These are phyloP conservation scores for Nothobranchius furzeri DNA, from an alignment of 2,113 vertebrate species.

Conservation along the genomic window DNA sequence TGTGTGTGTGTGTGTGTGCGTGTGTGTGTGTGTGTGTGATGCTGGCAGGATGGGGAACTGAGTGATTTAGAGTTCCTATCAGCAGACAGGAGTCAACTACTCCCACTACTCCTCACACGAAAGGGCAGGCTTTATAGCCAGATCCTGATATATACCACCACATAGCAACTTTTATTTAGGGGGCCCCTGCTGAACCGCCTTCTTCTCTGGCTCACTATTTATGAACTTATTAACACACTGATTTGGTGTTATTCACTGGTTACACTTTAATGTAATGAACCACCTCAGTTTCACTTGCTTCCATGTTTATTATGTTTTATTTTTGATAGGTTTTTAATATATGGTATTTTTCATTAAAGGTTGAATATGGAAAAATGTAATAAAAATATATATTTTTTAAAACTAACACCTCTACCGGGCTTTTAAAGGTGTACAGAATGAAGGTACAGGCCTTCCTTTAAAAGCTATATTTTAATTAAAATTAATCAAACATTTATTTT, in stretches of 20 bases:
- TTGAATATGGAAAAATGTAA: neutral
- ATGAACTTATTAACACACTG: constrained; percentile 77
- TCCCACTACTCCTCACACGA: constrained; percentile 74
- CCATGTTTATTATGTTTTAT: constrained; percentile 31
- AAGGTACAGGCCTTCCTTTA: too few relatives aligned
- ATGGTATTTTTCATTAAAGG: constrained; percentile 1
- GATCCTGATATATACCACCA: constrained; percentile 75
- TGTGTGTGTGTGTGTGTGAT: constrained; percentile 53
- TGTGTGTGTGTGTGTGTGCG: constrained; percentile 1
- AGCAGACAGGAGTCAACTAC: constrained; percentile 81
- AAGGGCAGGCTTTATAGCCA: constrained; percentile 80
- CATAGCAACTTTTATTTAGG: constrained; percentile 78
- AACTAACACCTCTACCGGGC: too few relatives aligned
- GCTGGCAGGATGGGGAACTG: constrained; percentile 68
- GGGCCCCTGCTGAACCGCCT: constrained; percentile 60
- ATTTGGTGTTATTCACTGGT: constrained; percentile 68
- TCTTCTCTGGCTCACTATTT: constrained; percentile 66
- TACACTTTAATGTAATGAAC: constrained; percentile 65
- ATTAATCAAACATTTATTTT: too few relatives aligned
- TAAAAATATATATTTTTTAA: too few relatives aligned
- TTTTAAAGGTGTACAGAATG: too few relatives aligned
- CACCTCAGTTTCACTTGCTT: constrained; percentile 35
- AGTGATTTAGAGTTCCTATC: constrained; percentile 78
- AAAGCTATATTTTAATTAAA: too few relatives aligned
- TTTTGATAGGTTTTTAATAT: neutral